Conservation (phyloP, 2,888 invertebrate genomes). For the Melinaea marsaeus region DNA sequence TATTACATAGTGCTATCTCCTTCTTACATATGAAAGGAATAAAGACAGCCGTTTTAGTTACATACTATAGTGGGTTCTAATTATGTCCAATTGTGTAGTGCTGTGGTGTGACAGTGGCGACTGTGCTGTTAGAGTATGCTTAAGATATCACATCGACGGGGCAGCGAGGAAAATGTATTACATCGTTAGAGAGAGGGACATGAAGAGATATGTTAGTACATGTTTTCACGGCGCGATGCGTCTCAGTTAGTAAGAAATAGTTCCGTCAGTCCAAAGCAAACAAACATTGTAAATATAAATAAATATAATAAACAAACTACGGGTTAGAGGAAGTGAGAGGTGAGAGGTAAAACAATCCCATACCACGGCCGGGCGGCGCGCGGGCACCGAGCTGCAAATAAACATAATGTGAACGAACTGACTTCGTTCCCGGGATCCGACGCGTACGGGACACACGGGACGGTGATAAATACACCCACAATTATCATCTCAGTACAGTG, state of each 20-base stretch:
- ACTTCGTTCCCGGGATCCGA: background rate
- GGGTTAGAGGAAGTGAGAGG: slow-evolving; percentile 12
- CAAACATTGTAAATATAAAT: too few relatives aligned
- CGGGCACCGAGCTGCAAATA: slow-evolving; percentile 26
- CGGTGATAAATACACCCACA: too few relatives aligned
- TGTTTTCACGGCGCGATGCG: too few relatives aligned
- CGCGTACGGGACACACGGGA: too few relatives aligned
- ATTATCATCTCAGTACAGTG: too few relatives aligned
- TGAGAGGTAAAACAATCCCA: slow-evolving; percentile 27
- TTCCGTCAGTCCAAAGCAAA: too few relatives aligned
- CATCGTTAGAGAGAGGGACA: too few relatives aligned
- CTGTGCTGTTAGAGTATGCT: background rate
- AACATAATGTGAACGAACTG: slow-evolving; percentile 12
- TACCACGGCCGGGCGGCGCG: slow-evolving; percentile 33
- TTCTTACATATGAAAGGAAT: slow-evolving; percentile 6
- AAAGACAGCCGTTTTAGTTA: background rate
- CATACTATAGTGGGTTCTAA: too few relatives aligned
- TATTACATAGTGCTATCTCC: background rate
- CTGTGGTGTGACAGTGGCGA: background rate
- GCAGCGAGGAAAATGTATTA: too few relatives aligned
- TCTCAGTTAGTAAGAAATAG: too few relatives aligned
- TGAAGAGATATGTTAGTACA: too few relatives aligned
- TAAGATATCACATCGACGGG: background rate
- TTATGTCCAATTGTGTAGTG: background rate
- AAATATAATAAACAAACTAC: slow-evolving; percentile 15